Percentiles rank a stretch among this genome's conserved stretches.
Evolutionary conservation across 92 coral and sea anemone genomes (phyloP).

Genomic region (Porites cylindrica): DNA sequence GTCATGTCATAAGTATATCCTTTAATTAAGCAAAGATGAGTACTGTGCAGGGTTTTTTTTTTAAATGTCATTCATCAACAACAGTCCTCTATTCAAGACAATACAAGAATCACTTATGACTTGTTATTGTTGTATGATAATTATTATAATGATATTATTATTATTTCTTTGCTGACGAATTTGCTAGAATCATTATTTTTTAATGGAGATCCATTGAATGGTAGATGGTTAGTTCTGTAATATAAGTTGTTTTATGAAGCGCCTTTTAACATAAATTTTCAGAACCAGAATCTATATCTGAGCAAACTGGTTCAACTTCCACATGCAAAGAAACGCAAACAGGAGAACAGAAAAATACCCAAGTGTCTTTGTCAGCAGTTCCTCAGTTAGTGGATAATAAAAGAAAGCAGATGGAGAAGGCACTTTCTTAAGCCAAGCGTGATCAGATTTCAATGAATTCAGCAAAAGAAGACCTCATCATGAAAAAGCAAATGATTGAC

Average conservation of each 20-base stretch:
- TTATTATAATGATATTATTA: too few species aligned
- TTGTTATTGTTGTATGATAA: too few species aligned
- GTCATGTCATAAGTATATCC: too few species aligned
- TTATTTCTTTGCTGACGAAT: too few species aligned
- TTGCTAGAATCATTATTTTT: too few species aligned
- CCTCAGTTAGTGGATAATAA: slow-evolving; percentile 45
- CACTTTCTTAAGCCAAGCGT: slow-evolving; percentile 43
- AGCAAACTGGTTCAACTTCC: background rate
- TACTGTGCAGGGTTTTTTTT: too few species aligned
- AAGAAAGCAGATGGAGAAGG: slow-evolving; percentile 47
- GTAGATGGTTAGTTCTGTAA: background rate
- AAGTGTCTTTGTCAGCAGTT: slow-evolving; percentile 20
- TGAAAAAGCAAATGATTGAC: slow-evolving; percentile 37
- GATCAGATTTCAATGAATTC: slow-evolving; percentile 45
- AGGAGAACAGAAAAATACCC: background rate
- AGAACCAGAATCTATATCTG: background rate
- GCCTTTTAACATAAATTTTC: background rate
- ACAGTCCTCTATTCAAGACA: too few species aligned
- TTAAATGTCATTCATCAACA: too few species aligned
- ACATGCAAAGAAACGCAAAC: background rate
- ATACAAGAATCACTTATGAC: too few species aligned
- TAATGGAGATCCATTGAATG: too few species aligned
- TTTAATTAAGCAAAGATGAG: too few species aligned
- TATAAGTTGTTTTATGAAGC: background rate
- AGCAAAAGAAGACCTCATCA: slow-evolving; percentile 38